These are phyloP conservation scores for Drosophila novamexicana DNA, from an alignment of 1,140 invertebrate genomes.

Conservation along the genomic window DNA sequence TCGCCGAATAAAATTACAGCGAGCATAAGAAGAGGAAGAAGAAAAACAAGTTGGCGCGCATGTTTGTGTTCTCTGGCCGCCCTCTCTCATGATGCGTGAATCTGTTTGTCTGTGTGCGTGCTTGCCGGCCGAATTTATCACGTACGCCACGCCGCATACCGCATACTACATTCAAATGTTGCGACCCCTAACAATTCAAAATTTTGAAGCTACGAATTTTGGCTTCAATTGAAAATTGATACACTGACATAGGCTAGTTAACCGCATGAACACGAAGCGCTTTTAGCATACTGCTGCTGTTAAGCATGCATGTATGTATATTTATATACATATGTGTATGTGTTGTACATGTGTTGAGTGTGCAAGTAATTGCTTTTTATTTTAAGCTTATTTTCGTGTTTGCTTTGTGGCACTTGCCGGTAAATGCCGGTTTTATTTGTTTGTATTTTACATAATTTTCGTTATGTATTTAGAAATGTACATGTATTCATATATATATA, in stretches of 20 bases:
- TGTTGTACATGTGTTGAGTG: neutral
- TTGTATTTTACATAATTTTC: slow-evolving; percentile 16
- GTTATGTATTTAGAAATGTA: slow-evolving; percentile 18
- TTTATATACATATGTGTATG: slow-evolving; percentile 22
- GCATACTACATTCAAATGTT: slow-evolving; percentile 7
- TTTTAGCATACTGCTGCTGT: neutral
- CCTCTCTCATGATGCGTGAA: slow-evolving; percentile 21
- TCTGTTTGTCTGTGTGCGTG: slow-evolving; percentile 60
- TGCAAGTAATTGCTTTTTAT: slow-evolving; percentile 35
- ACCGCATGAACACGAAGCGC: neutral
- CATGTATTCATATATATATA: neutral
- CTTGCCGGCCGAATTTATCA: slow-evolving; percentile 65
- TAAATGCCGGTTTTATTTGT: slow-evolving; percentile 53
- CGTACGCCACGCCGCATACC: slow-evolving; percentile 57
- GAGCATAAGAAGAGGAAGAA: slow-evolving; percentile 37
- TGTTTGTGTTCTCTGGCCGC: slow-evolving; percentile 31
- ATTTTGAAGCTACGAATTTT: slow-evolving; percentile 32
- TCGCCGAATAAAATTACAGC: slow-evolving; percentile 31
- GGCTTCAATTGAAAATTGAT: slow-evolving; percentile 15
- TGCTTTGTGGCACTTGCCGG: slow-evolving; percentile 55
- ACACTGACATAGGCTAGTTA: neutral
- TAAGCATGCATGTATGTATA: neutral
- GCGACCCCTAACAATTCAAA: slow-evolving; percentile 26
- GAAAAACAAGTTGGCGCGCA: slow-evolving; percentile 58
- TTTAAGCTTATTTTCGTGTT: slow-evolving; percentile 48